phyloP scores from a whole-genome alignment of 2,113 vertebrate genomes.

The Amia ocellicauda region DNA sequence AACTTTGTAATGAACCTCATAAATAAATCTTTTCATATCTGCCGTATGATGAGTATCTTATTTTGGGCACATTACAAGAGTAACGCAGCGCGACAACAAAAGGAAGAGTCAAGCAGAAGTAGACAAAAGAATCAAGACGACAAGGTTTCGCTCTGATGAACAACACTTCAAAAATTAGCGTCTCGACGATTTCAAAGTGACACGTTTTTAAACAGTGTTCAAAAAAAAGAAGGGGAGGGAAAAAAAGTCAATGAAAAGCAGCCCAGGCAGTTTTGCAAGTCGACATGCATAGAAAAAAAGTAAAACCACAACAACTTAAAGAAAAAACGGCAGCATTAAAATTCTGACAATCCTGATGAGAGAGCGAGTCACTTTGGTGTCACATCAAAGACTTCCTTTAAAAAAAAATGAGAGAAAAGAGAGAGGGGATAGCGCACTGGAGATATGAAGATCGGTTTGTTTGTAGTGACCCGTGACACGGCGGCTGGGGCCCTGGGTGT shows the following conservation, averaged over 20 bases:
- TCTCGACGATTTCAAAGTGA: constrained; percentile 30
- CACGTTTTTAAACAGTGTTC: too few species aligned
- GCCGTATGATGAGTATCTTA: too few species aligned
- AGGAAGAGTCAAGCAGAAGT: constrained; percentile 52
- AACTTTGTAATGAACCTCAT: too few species aligned
- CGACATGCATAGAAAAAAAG: too few species aligned
- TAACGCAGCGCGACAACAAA: constrained; percentile 8
- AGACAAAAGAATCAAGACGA: constrained; percentile 62
- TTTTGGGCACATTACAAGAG: too few species aligned
- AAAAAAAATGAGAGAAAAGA: too few species aligned
- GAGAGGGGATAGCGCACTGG: constrained; percentile 51
- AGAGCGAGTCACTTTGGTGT: constrained; percentile 66
- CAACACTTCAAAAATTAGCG: constrained; percentile 68
- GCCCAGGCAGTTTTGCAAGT: constrained; percentile 44
- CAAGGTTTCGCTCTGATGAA: constrained; percentile 58
- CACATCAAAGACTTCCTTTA: constrained; percentile 63
- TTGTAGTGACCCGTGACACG: constrained; percentile 45
- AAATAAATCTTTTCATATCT: too few species aligned
- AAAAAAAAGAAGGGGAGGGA: too few species aligned
- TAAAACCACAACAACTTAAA: too few species aligned
- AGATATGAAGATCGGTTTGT: constrained; percentile 54
- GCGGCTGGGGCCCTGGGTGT: constrained; percentile 39
- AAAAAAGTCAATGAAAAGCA: too few species aligned
- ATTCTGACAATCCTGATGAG: constrained; percentile 46
- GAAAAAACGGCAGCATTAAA: constrained; percentile 41